Base-by-base conservation (phyloP, 2,113 vertebrate genomes). In the Atrichornis clamosus region DNA sequence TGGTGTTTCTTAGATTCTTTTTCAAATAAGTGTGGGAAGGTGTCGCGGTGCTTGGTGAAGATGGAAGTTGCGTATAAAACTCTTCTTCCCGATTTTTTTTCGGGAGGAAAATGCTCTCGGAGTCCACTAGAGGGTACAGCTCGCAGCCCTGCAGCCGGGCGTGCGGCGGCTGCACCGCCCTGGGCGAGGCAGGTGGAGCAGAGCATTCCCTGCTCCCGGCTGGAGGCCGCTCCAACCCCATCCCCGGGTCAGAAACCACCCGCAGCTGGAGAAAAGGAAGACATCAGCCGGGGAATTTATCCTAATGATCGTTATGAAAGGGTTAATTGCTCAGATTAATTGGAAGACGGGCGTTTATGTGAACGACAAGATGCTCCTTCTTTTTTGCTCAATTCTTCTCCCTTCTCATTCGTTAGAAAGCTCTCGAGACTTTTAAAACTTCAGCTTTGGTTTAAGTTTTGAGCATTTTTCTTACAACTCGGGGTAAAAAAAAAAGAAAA, bases 51-150 rank as follows among this genome's bases (percentile, higher is more conserved):
- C 12, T 50, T 1, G 2, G 8, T 1, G 15, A 47, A 46, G 93
- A 14, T 64, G 64, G 28, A 26, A 87, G 9, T 11, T 22, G 39
- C 10, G 1, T 3, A 8, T 15, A 33, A 56, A 90, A 16, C 5
- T 11, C 2, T 62, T 74, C 16, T 26, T 87, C 26, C 60, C 7
- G 10, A 1, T 21, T 47, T 15, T 53, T 59, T 69, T 68, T 50
- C 30, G 17, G 1, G 8, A 47, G 44, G 44, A 10, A 89, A 95
- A 77, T 95, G 67, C 94, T 15, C n/a, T 1, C 6, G 2, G 44
- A 91, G 69, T 59, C 96, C 96, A 46, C 94, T 97, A 96, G 95
- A 95, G 96, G 95, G 96, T 56, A 55, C 22, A 55, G 62, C 73
- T 35, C 3, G 6, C 75, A 64, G 76, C 28, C 9, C 18, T 30